Evolutionary conservation across 2,113 vertebrate species (phyloP).

Genomic region (Lamprotornis superbus): DNA sequence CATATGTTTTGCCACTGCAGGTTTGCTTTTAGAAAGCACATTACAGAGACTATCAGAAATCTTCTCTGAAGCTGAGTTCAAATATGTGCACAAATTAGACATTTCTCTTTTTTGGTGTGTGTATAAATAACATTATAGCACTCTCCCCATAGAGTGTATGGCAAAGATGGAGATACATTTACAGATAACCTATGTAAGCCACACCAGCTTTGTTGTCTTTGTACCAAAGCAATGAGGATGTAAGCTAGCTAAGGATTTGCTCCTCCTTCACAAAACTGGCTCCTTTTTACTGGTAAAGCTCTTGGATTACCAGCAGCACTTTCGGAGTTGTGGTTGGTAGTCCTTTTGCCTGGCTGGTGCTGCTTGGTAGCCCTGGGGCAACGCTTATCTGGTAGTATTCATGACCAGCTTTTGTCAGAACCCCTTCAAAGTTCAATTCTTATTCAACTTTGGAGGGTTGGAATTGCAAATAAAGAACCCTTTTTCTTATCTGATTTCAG

Average conservation of each 20-base stretch:
- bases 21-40: neutral
- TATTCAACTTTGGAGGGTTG: neutral
- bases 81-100: constrained; percentile 24
- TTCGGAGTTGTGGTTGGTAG: neutral
- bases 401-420: neutral
- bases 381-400: neutral
- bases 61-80: constrained; percentile 22
- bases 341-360: neutral
- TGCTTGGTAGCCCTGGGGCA: neutral
- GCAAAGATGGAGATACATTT: neutral
- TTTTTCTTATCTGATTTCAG: constrained; percentile 28
- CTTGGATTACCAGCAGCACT: neutral
- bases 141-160: neutral
- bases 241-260: neutral
- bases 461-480: neutral
- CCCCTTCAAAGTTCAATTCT: neutral
- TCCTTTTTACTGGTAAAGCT: neutral
- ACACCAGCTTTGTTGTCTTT: neutral
- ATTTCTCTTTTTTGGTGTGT: neutral
- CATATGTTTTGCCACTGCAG: constrained; percentile 39
- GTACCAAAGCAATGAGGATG: neutral
- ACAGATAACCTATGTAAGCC: neutral
- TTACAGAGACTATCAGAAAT: constrained; percentile 32
- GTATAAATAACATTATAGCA: constrained; percentile 30
- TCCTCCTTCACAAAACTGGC: neutral